Evolutionary conservation across 2,113 vertebrate genomes (phyloP).

Genomic region (Nipponia nippon): DNA sequence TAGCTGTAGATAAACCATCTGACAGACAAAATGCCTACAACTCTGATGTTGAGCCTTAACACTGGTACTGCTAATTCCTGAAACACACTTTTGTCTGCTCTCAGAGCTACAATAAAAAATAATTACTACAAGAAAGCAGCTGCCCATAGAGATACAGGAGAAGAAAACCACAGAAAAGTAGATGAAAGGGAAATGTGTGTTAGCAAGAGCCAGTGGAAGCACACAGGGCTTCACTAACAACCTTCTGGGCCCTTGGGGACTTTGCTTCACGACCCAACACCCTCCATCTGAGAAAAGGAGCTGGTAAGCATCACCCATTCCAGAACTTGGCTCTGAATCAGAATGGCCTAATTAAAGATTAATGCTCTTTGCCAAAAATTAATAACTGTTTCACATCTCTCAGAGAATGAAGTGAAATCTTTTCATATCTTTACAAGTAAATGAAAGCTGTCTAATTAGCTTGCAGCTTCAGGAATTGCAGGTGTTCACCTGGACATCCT

Average conservation of each 20-base stretch:
- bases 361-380: neutral
- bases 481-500: neutral
- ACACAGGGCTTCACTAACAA: neutral
- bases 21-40: neutral
- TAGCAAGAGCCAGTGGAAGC: neutral
- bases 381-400: neutral
- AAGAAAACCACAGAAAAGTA: neutral
- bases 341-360: neutral
- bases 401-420: neutral
- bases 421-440: neutral
- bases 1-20: neutral
- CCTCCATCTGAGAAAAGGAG: fast-evolving
- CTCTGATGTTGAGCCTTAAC: neutral
- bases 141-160: neutral
- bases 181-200: neutral
- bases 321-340: neutral
- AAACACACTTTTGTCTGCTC: neutral
- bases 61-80: neutral
- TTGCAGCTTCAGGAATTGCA: neutral
- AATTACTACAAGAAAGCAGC: neutral
- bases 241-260: neutral
- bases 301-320: neutral
- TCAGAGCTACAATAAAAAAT: neutral
- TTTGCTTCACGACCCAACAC: neutral
- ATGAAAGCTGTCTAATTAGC: neutral